A percentile compares a stretch with the other conserved stretches of the same genome.
Evolutionary conservation across 2,888 invertebrate species (phyloP).

Genomic region (Pandemis heparana): DNA sequence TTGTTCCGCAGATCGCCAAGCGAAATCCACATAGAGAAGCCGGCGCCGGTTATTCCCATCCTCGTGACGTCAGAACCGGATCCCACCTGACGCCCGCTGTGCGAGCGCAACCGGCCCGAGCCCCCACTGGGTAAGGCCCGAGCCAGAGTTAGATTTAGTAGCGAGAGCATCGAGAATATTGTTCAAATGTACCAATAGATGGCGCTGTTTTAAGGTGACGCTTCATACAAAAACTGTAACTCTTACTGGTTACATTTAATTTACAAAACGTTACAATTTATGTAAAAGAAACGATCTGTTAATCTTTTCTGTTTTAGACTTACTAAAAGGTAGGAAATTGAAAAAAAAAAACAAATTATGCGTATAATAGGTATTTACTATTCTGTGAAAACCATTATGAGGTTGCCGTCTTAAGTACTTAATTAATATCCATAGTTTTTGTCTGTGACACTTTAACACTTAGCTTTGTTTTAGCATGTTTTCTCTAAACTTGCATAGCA

Average conservation of each 20-base stretch:
- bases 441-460: neutral
- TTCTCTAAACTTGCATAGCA: neutral
- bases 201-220: constrained; percentile 24
- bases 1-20: constrained; percentile 70
- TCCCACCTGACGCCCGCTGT: constrained; percentile 64
- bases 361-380: too few relatives aligned
- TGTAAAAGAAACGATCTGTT: neutral
- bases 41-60: constrained; percentile 69
- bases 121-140: constrained; percentile 47
- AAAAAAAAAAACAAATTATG: too few relatives aligned
- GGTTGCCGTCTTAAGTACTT: constrained; percentile 8
- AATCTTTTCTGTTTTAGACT: neutral
- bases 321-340: too few relatives aligned
- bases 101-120: constrained; percentile 25
- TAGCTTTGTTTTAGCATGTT: neutral
- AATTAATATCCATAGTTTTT: neutral
- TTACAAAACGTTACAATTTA: neutral
- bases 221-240: neutral
- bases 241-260: neutral
- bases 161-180: constrained; percentile 55
- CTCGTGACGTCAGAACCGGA: constrained; percentile 76
- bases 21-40: constrained; percentile 63
- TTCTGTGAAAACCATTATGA: neutral
- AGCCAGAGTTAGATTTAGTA: constrained; percentile 54
- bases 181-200: constrained; percentile 33